Conservation (phyloP, 2,888 invertebrate genomes). For the Spisula subtruncata region DNA sequence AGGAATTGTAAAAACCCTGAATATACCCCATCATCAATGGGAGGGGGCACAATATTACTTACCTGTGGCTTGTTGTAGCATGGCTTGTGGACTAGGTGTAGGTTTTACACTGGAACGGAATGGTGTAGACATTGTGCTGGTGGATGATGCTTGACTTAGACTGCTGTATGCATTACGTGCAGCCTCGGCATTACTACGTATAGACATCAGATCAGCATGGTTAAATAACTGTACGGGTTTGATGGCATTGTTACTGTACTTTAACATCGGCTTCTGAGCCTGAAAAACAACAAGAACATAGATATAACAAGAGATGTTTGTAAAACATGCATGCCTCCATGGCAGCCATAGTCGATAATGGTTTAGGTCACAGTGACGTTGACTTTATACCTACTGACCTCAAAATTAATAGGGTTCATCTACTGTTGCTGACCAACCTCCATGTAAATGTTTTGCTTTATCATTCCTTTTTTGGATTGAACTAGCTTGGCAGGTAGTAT, state of each 20-base stretch:
- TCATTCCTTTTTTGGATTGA: too few species aligned
- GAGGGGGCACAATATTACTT: too few species aligned
- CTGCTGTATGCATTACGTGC: slow-evolving; percentile 73
- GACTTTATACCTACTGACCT: background rate
- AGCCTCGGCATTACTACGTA: slow-evolving; percentile 71
- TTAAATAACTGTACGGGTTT: slow-evolving; percentile 79
- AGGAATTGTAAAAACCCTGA: too few species aligned
- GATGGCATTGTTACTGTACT: slow-evolving; percentile 78
- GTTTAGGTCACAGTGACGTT: background rate
- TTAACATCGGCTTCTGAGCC: slow-evolving; percentile 81
- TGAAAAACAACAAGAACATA: slow-evolving; percentile 51
- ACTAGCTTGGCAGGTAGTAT: too few species aligned
- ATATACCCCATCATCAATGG: too few species aligned
- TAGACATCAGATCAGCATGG: slow-evolving; percentile 73
- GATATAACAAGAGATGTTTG: too few species aligned
- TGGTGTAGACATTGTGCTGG: slow-evolving; percentile 69
- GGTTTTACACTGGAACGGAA: slow-evolving; percentile 71
- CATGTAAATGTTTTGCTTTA: too few species aligned
- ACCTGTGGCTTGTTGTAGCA: slow-evolving; percentile 53
- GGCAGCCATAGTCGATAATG: background rate
- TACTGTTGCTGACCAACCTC: too few species aligned
- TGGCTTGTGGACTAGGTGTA: slow-evolving; percentile 57
- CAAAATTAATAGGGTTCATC: too few species aligned
- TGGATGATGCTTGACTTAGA: slow-evolving; percentile 70
- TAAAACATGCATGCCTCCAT: too few species aligned